Evolutionary conservation across 2,113 vertebrate genomes (phyloP).

Genomic region (Nannospalax galili): DNA sequence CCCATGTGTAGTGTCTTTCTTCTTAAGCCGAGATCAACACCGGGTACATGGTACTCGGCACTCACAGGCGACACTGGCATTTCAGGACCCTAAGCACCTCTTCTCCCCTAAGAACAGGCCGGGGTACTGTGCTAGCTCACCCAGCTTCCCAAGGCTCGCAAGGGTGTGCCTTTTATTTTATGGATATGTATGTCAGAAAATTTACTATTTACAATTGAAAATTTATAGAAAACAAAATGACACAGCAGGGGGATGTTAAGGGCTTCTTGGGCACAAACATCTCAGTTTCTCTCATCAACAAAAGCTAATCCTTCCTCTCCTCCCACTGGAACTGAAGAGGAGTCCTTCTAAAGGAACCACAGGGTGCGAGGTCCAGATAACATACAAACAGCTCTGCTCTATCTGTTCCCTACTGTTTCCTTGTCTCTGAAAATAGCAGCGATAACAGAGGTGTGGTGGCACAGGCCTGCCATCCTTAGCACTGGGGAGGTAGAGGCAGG

Average conservation of each 20-base stretch:
- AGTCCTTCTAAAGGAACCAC: background rate
- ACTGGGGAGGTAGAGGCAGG: background rate
- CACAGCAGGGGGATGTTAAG: background rate
- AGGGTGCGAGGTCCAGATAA: accelerated
- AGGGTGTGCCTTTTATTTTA: background rate
- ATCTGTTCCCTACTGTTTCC: accelerated
- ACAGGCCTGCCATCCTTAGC: background rate
- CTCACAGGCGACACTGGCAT: background rate
- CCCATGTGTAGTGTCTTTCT: accelerated
- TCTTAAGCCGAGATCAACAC: background rate
- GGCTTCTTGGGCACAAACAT: accelerated
- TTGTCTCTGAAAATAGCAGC: accelerated
- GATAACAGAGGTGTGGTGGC: background rate
- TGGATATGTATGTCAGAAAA: background rate
- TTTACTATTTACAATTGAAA: accelerated
- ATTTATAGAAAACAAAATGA: accelerated
- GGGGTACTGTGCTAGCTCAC: background rate
- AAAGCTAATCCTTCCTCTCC: too few relatives aligned
- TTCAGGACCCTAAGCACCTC: background rate
- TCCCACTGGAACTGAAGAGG: background rate
- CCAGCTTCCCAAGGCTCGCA: conserved; percentile 26
- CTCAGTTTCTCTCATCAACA: background rate
- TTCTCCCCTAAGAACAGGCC: background rate
- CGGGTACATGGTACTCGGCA: background rate
- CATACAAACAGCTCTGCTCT: accelerated